Evolutionary conservation across 2,888 invertebrate genomes (phyloP).

Genomic region (Eupithecia subfuscata): DNA sequence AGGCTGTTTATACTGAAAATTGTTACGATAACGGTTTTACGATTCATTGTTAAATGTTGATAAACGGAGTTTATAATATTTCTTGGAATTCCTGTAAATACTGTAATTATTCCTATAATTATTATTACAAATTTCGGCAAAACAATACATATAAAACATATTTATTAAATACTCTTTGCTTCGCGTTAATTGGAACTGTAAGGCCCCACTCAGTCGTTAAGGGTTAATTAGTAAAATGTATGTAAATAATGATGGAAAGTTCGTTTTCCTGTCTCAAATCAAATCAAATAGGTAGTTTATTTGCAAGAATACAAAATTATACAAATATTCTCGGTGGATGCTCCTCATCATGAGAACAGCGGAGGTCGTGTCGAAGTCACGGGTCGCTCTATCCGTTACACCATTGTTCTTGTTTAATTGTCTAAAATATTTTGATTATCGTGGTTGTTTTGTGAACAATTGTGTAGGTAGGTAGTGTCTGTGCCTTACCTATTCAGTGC

Average conservation of each 20-base stretch:
- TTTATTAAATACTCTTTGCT: not conserved
- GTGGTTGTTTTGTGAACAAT: constrained; percentile 9
- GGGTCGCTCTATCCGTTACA: constrained; percentile 34
- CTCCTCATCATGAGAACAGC: constrained; percentile 35
- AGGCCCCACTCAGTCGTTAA: not conserved
- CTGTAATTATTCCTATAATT: no score
- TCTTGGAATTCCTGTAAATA: not conserved
- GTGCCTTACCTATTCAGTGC: not conserved
- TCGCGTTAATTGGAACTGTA: not conserved
- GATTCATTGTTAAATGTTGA: not conserved
- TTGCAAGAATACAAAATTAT: no score
- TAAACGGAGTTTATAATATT: not conserved
- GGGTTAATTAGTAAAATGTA: not conserved
- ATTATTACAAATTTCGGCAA: not conserved
- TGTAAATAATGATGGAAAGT: not conserved
- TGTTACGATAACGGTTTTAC: not conserved
- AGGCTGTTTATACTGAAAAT: not conserved
- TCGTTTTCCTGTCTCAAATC: constrained; percentile 28
- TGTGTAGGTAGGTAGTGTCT: constrained; percentile 1
- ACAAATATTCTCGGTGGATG: constrained; percentile 39
- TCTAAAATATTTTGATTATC: constrained; percentile 18
- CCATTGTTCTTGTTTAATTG: constrained; percentile 34
- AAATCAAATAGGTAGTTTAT: no score
- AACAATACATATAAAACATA: not conserved
- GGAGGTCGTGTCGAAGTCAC: constrained; percentile 38